Conservation (phyloP, 2,888 invertebrate species). For the Scaptomyza reducta region DNA sequence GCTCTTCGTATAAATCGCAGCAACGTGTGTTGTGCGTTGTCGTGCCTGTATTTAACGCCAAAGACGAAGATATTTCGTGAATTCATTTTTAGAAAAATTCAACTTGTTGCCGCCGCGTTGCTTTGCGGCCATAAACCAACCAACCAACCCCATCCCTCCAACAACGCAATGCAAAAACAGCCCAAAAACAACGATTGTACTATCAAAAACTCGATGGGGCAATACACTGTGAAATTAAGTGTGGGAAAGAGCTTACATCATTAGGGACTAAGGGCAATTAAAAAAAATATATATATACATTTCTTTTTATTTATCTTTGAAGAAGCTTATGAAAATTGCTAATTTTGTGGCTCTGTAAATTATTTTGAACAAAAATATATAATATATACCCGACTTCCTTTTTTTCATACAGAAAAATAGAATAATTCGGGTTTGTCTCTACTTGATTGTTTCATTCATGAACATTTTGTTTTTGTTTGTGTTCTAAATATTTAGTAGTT, state of each 20-base stretch:
- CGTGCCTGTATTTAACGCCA: constrained; percentile 71
- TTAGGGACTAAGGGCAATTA: too few relatives aligned
- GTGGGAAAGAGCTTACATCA: too few relatives aligned
- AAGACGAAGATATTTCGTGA: constrained; percentile 77
- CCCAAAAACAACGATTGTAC: constrained; percentile 1
- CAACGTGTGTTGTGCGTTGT: constrained; percentile 60
- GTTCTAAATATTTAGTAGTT: constrained; percentile 8
- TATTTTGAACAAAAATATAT: too few relatives aligned
- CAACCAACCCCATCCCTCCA: constrained; percentile 24
- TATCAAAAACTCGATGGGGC: not conserved
- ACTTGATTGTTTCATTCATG: constrained; percentile 58
- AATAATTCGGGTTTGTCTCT: constrained; percentile 22
- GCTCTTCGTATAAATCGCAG: constrained; percentile 44
- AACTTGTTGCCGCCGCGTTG: constrained; percentile 71
- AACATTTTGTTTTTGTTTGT: constrained; percentile 28
- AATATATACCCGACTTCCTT: not conserved
- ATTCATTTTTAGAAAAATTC: constrained; percentile 78
- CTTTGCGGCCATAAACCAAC: constrained; percentile 62
- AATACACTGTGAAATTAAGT: not conserved
- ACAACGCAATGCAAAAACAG: constrained; percentile 28
- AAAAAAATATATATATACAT: too few relatives aligned
- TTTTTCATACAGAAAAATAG: constrained; percentile 9
- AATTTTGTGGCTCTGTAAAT: too few relatives aligned
- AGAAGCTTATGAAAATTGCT: too few relatives aligned
- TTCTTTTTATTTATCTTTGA: too few relatives aligned